Evolutionary conservation across 1,140 invertebrate genomes (phyloP), one percentile per base, ranked within the genome.

Genomic region (Drosophila arawakana): DNA sequence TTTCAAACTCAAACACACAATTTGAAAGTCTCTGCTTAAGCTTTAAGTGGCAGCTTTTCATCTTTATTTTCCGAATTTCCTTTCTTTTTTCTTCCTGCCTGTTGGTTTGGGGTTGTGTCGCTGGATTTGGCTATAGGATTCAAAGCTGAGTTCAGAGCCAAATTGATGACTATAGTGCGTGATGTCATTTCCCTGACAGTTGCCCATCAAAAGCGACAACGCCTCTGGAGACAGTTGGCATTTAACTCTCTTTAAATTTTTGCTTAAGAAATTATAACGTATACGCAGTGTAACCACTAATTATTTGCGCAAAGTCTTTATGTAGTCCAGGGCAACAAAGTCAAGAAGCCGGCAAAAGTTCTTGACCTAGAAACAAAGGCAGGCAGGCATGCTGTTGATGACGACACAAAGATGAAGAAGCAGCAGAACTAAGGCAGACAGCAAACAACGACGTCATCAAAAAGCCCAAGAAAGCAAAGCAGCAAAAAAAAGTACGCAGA

Each of bases 361-460:
- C 90, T 91, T 91, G 90, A 91, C 90, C 90, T 91, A 91, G 90
- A 91, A 90, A 86, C 90, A 90, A 81, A 68, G 78, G 60, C 65
- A 74, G 35, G 9, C 39, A 62, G 39, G 9, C 21, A 66, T 15
- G 15, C 15, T 15, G 39, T 69, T 78, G 85, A 90, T 90, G 85
- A 90, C 85, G 85, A 85, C 72, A 90, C 68, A 76, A 90, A 1
- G 9, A n/a, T 4, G 11, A 6, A 66, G 21, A 13, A 71, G 30
- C 34, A 37, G 41, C 55, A 58, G 37, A 65, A 58, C 39, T 2
- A 46, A 50, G 47, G 8, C 37, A 47, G 60, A 15, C 47, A 73
- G 52, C 70, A 39, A 30, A 50, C 61, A 58, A 78, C 80, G 69
- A 84, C 83, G 84, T 89, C 83, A 88, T 76, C 83, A 78, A 78